Conservation (phyloP, 2,113 vertebrate genomes). For the Oncorhynchus nerka region DNA sequence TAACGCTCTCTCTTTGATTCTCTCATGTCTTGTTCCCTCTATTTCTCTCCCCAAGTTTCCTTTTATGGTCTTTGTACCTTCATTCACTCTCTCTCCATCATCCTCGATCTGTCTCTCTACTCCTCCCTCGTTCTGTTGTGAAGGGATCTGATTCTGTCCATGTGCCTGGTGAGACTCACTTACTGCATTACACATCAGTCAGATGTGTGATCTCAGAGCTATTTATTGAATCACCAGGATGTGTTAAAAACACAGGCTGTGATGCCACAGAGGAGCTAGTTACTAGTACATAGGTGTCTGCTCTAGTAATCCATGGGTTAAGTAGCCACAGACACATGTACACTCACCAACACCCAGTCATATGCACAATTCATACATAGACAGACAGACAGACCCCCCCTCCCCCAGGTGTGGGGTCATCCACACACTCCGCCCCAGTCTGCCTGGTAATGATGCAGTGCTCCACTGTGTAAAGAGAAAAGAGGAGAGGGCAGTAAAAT, state of each 20-base stretch:
- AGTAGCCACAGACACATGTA: conserved; percentile 53
- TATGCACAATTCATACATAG: conserved; percentile 3
- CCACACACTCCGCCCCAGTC: background rate
- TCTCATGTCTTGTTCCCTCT: background rate
- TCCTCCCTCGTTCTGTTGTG: background rate
- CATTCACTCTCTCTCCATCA: background rate
- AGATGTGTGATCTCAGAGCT: background rate
- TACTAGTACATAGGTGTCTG: background rate
- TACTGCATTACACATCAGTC: conserved; percentile 6
- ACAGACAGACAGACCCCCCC: background rate
- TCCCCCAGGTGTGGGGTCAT: background rate
- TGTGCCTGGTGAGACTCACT: background rate
- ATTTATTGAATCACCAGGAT: background rate
- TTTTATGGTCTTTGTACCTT: background rate
- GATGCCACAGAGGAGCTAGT: background rate
- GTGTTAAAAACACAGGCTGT: background rate
- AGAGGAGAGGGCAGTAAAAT: conserved; percentile 35
- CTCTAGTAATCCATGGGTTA: background rate
- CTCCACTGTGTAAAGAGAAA: conserved; percentile 18
- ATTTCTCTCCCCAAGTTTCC: background rate
- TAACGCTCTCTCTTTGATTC: background rate
- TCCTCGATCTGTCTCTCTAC: background rate
- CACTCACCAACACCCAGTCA: background rate
- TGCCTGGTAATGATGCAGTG: conserved; percentile 27
- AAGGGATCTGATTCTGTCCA: background rate